phyloP scores from a whole-genome alignment of 2,797 vertebrate species.

The Lophura swinhoii region DNA sequence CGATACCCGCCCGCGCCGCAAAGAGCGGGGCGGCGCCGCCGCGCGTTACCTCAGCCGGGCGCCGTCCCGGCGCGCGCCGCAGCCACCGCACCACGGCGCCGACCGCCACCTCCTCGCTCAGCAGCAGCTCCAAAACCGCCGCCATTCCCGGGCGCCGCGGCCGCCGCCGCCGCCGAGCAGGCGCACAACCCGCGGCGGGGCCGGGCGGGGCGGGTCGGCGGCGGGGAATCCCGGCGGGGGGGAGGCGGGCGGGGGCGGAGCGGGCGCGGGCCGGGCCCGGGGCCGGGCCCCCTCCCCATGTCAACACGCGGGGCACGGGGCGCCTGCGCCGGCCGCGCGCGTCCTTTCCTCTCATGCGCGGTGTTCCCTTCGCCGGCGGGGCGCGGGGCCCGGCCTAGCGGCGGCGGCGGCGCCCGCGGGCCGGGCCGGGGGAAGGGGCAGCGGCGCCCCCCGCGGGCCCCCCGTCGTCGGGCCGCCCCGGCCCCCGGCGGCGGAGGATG shows the following conservation, averaged over 20 bases:
- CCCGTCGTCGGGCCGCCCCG: neutral
- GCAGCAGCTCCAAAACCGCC: slow-evolving; percentile 94
- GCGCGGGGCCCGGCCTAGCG: slow-evolving; percentile 34
- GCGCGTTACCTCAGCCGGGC: slow-evolving; percentile 51
- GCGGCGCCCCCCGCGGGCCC: neutral
- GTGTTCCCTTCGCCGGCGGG: slow-evolving; percentile 41
- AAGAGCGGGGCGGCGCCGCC: too few relatives aligned
- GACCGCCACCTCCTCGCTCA: slow-evolving; percentile 84
- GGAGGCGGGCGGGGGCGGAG: neutral
- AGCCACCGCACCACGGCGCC: slow-evolving; percentile 85
- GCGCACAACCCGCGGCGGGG: slow-evolving; percentile 54
- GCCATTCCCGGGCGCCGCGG: slow-evolving; percentile 84
- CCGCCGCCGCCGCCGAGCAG: slow-evolving; percentile 24
- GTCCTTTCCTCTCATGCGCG: slow-evolving; percentile 71
- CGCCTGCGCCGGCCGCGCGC: slow-evolving; percentile 54
- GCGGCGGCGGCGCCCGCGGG: neutral
- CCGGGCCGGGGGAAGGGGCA: neutral
- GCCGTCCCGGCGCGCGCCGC: slow-evolving; percentile 27
- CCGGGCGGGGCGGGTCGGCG: neutral
- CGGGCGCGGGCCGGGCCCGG: neutral
- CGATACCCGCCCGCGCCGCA: neutral
- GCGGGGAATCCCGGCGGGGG: neutral
- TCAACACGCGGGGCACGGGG: slow-evolving; percentile 52
- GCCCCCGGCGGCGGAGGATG: slow-evolving; percentile 1
- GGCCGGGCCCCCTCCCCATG: slow-evolving; percentile 33